These are phyloP conservation scores for Globodera rostochiensis DNA, from an alignment of 1,140 invertebrate genomes.

Conservation along the genomic window DNA sequence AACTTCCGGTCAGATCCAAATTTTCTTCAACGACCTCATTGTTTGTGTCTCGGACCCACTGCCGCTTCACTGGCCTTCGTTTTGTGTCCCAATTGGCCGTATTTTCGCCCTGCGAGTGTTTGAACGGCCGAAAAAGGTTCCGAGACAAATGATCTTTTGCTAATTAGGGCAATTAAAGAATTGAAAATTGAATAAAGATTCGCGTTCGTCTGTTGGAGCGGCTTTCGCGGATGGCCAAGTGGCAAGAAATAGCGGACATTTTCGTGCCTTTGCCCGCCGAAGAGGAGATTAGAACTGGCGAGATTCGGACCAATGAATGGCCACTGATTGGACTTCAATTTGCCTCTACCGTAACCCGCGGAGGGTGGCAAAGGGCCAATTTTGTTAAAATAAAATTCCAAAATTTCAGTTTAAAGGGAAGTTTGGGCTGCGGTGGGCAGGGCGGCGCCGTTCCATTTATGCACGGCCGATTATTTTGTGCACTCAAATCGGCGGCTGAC, in stretches of 20 bases:
- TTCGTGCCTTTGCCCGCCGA: conserved; percentile 36
- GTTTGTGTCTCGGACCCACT: conserved; percentile 39
- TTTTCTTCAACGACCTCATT: conserved; percentile 49
- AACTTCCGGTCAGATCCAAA: conserved; percentile 28
- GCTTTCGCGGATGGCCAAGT: conserved; percentile 10
- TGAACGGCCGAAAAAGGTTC: conserved; percentile 32
- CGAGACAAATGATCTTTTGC: no score
- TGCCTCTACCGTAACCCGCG: conserved; percentile 42
- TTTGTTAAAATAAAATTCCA: background rate
- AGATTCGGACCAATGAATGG: background rate
- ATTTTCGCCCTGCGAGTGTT: conserved; percentile 46
- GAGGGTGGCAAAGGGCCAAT: conserved; percentile 21
- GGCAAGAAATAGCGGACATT: conserved; percentile 32
- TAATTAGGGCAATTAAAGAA: background rate
- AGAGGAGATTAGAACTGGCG: background rate
- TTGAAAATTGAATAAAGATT: background rate
- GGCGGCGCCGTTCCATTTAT: conserved; percentile 28
- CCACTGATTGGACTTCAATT: conserved; percentile 37
- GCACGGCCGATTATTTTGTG: conserved; percentile 43
- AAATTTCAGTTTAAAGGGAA: conserved; percentile 48
- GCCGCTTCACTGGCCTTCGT: conserved; percentile 28
- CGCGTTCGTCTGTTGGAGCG: conserved; percentile 11
- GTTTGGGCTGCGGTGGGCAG: conserved; percentile 48
- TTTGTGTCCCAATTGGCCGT: conserved; percentile 38
- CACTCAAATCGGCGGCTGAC: conserved; percentile 37